phyloP scores from a whole-genome alignment of 2,113 vertebrate genomes.

The Cavia porcellus region DNA sequence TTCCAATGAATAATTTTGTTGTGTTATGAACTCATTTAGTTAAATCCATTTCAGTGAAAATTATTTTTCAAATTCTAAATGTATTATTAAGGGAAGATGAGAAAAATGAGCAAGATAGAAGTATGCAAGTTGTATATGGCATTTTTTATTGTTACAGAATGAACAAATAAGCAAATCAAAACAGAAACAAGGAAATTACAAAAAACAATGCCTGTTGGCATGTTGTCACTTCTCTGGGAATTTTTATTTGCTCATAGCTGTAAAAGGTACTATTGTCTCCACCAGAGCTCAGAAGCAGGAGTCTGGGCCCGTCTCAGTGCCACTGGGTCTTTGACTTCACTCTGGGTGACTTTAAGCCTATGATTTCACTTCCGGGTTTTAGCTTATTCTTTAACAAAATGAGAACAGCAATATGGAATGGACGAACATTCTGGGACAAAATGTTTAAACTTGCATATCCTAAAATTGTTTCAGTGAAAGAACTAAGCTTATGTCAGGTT shows the following conservation, averaged over 20 bases:
- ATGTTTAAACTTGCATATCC: neutral
- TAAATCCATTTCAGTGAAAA: conserved; percentile 47
- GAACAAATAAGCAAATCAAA: conserved; percentile 69
- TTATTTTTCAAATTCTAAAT: conserved; percentile 37
- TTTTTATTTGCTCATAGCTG: conserved; percentile 64
- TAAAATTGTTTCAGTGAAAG: neutral
- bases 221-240: conserved; percentile 54
- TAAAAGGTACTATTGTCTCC: conserved; percentile 43
- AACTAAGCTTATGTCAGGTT: neutral
- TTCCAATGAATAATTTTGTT: conserved; percentile 33
- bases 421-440: neutral
- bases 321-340: conserved; percentile 33
- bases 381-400: conserved; percentile 23
- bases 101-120: neutral
- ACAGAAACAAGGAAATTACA: conserved; percentile 63
- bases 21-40: neutral
- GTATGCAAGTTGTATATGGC: neutral
- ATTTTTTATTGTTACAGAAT: conserved; percentile 37
- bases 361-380: conserved; percentile 32
- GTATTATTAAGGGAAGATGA: neutral
- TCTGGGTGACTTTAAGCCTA: neutral
- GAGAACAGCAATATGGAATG: neutral
- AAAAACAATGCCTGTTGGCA: conserved; percentile 33
- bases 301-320: neutral
- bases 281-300: neutral